Conservation (phyloP, 2,888 invertebrate genomes). For the Sisyra nigra region DNA sequence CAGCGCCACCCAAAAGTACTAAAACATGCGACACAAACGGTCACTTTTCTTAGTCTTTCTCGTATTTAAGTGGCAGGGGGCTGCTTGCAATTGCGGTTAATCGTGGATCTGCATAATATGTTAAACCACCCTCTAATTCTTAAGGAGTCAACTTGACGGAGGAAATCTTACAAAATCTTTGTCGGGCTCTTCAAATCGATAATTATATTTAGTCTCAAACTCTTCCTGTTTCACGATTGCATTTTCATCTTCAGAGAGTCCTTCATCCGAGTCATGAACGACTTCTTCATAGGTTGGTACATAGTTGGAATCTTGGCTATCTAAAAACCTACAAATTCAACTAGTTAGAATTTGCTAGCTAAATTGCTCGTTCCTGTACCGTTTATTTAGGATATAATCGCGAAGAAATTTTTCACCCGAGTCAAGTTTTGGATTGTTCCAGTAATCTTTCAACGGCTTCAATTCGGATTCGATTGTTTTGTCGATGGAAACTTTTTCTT, state of each 20-base stretch:
- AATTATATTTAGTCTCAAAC: slow-evolving; percentile 92
- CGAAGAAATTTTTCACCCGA: slow-evolving; percentile 77
- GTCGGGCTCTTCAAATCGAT: slow-evolving; percentile 93
- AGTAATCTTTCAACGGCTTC: slow-evolving; percentile 64
- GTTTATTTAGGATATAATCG: slow-evolving; percentile 83
- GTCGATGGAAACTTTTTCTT: slow-evolving; percentile 40
- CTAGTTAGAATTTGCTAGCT: neutral
- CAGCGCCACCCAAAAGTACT: too few relatives aligned
- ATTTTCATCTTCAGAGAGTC: slow-evolving; percentile 62
- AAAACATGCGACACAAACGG: too few relatives aligned
- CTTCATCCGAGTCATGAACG: slow-evolving; percentile 37
- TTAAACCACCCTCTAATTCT: too few relatives aligned
- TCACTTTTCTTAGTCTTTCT: too few relatives aligned
- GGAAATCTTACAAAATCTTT: slow-evolving; percentile 55
- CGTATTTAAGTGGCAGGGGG: too few relatives aligned
- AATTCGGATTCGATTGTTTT: slow-evolving; percentile 42
- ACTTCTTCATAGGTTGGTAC: slow-evolving; percentile 50
- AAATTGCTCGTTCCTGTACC: slow-evolving; percentile 24
- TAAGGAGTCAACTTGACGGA: neutral
- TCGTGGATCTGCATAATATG: too few relatives aligned
- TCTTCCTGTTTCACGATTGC: slow-evolving; percentile 67
- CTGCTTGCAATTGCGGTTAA: too few relatives aligned
- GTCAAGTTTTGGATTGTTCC: slow-evolving; percentile 69
- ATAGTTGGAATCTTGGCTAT: slow-evolving; percentile 29
- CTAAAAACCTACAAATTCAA: slow-evolving; percentile 27